phyloP scores from a whole-genome alignment of 2,888 invertebrate species.

The Mesorhabditis sp. region DNA sequence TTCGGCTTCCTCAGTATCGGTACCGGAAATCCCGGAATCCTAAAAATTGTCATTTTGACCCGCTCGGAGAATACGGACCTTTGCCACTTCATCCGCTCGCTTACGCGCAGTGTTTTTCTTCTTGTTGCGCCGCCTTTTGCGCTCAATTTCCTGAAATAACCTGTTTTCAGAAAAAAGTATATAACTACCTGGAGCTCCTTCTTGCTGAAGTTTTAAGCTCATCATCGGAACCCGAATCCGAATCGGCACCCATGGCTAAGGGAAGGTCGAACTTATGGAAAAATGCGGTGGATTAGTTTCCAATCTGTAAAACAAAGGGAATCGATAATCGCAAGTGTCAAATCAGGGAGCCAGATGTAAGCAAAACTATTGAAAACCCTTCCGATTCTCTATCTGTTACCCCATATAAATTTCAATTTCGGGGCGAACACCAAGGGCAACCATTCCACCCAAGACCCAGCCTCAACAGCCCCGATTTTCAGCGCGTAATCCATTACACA shows the following conservation, averaged over 20 bases:
- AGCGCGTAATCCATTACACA: no score
- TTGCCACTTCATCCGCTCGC: slow-evolving; percentile 22
- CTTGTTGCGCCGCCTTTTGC: slow-evolving; percentile 44
- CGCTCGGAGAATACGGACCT: slow-evolving; percentile 13
- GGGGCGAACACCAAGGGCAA: no score
- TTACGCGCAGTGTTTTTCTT: slow-evolving; percentile 56
- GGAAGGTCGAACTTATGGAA: no score
- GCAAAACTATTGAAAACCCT: no score
- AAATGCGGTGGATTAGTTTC: no score
- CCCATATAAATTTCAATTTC: no score
- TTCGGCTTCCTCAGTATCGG: slow-evolving; percentile 9
- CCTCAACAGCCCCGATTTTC: no score
- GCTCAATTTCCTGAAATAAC: slow-evolving; percentile 39
- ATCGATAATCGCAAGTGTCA: no score
- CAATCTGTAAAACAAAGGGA: no score
- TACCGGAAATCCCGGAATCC: slow-evolving; percentile 7
- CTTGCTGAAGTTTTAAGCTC: slow-evolving; percentile 26
- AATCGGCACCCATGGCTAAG: not conserved
- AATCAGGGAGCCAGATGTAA: no score
- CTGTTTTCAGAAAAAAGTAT: not conserved
- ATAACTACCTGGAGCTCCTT: slow-evolving; percentile 31
- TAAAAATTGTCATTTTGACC: not conserved
- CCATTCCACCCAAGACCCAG: no score
- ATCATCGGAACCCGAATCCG: slow-evolving; percentile 24
- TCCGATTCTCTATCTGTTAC: no score